phyloP scores from a whole-genome alignment of 64 coral and sea anemone species.

The Montipora cactus region DNA sequence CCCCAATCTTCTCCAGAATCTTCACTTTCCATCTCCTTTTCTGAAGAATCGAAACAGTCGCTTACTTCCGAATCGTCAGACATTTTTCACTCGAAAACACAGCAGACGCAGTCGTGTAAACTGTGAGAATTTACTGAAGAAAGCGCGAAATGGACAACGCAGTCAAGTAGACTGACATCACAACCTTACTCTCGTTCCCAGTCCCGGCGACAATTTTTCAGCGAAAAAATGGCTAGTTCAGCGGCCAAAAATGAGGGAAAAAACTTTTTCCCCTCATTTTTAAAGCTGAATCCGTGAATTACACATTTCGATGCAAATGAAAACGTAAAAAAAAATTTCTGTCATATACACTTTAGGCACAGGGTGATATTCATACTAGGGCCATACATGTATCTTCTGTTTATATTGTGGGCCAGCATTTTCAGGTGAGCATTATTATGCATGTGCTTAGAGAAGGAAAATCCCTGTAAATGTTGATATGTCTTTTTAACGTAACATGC shows the following conservation, averaged over 20 bases:
- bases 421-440: not conserved
- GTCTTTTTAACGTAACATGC: not conserved
- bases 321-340: too few species aligned
- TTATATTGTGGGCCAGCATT: slow-evolving; percentile 7
- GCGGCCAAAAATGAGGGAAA: too few species aligned
- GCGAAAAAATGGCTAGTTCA: too few species aligned
- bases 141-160: not conserved
- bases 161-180: not conserved
- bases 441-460: slow-evolving; percentile 4
- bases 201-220: not conserved
- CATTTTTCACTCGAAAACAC: not conserved
- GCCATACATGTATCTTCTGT: slow-evolving; percentile 9
- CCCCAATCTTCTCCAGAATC: slow-evolving; percentile 17
- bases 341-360: not conserved
- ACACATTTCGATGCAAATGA: too few species aligned
- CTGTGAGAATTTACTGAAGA: not conserved
- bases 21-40: not conserved
- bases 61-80: not conserved
- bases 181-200: not conserved
- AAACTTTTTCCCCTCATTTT: too few species aligned
- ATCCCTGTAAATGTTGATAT: not conserved
- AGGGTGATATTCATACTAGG: not conserved
- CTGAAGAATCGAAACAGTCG: not conserved
- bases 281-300: too few species aligned
- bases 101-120: not conserved